Percentiles rank a stretch among this genome's conserved stretches.
These are phyloP conservation scores for Atta cephalotes DNA, from an alignment of 1,140 invertebrate genomes.

Conservation along the genomic window DNA sequence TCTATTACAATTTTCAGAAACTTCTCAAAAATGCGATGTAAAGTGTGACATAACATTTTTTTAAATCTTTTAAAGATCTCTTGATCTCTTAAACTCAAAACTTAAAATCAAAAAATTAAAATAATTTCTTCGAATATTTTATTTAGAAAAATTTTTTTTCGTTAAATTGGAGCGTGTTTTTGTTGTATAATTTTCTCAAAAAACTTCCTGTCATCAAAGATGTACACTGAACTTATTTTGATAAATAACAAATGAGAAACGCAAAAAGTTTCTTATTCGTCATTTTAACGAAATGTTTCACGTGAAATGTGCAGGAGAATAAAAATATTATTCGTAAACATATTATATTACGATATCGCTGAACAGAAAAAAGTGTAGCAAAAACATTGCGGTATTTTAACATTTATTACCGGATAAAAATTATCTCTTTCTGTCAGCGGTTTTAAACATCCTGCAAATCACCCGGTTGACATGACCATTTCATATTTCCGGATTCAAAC, in stretches of 20 bases:
- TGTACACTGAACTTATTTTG: not conserved
- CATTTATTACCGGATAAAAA: constrained; percentile 17
- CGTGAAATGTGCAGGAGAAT: not conserved
- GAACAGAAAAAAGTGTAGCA: not conserved
- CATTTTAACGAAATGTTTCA: not conserved
- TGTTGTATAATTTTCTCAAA: not conserved
- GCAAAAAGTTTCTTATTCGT: not conserved
- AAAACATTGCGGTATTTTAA: not conserved
- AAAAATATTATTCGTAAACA: not conserved
- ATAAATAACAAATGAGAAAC: not conserved
- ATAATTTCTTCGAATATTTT: not conserved
- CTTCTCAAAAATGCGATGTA: not conserved
- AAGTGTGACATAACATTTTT: not conserved
- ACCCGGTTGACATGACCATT: not conserved
- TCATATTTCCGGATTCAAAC: not conserved
- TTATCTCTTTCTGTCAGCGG: constrained; percentile 18
- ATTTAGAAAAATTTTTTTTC: not conserved
- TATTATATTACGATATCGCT: not conserved
- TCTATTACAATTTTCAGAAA: too few relatives aligned
- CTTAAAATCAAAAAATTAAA: not conserved
- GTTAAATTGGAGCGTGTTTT: not conserved
- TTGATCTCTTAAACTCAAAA: not conserved
- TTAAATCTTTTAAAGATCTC: too few relatives aligned
- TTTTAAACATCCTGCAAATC: not conserved
- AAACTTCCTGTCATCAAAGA: not conserved